A percentile compares a stretch with the other conserved stretches of the same genome.
Conservation (phyloP, 2,113 vertebrate genomes). For the Urocitellus parryii region DNA sequence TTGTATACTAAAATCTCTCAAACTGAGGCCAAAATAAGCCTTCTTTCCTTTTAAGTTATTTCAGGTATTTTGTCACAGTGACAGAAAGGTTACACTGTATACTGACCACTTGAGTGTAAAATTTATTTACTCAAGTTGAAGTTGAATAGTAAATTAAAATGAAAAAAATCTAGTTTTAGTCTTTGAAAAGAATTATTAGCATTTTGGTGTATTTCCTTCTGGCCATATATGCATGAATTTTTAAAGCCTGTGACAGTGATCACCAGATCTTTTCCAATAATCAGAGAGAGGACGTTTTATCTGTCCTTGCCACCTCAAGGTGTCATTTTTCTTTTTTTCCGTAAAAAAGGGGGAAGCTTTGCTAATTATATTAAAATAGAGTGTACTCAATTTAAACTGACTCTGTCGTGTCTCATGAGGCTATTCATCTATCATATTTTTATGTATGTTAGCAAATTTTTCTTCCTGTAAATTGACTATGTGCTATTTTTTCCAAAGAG, state of each 20-base stretch:
- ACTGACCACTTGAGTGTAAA: neutral
- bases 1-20: neutral
- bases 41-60: neutral
- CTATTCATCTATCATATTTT: neutral
- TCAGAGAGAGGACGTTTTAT: neutral
- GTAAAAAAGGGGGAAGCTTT: neutral
- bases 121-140: neutral
- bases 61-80: neutral
- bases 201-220: neutral
- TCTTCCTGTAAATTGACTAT: neutral
- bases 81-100: neutral
- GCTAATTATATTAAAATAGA: neutral
- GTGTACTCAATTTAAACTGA: neutral
- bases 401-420: neutral
- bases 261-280: neutral
- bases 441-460: neutral
- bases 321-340: neutral
- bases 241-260: neutral
- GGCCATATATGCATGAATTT: neutral
- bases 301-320: neutral
- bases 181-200: neutral
- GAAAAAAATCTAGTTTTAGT: constrained; percentile 6
- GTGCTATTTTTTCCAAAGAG: neutral
- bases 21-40: neutral
- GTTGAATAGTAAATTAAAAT: constrained; percentile 21